These are phyloP conservation scores for Hippocampus comes DNA, from an alignment of 2,113 vertebrate genomes.

Conservation along the genomic window DNA sequence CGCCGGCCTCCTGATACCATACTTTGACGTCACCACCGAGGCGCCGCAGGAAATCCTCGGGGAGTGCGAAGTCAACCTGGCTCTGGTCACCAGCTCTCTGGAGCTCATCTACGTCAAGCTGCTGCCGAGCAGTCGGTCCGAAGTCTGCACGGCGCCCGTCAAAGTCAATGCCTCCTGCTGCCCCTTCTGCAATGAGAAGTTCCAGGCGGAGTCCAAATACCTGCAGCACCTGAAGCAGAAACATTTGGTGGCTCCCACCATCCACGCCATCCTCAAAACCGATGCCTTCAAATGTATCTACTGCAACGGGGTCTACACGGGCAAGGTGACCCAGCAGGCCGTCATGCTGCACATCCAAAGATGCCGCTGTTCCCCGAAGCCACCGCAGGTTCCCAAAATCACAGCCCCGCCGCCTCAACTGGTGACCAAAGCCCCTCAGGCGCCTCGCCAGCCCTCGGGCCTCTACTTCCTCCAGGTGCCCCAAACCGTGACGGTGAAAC, in stretches of 20 bases:
- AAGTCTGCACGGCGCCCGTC: slow-evolving; percentile 46
- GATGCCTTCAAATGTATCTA: slow-evolving; percentile 96
- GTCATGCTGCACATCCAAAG: slow-evolving; percentile 88
- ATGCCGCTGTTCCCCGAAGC: slow-evolving; percentile 85
- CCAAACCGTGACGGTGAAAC: slow-evolving; percentile 41
- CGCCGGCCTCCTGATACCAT: slow-evolving; percentile 83
- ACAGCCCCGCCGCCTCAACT: background rate
- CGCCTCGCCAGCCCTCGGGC: slow-evolving; percentile 36
- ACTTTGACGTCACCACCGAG: slow-evolving; percentile 84
- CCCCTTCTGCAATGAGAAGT: slow-evolving; percentile 85
- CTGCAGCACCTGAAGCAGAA: slow-evolving; percentile 85
- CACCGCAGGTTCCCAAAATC: background rate
- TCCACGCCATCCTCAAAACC: slow-evolving; percentile 88
- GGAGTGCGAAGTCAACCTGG: slow-evolving; percentile 86
- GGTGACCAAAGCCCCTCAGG: slow-evolving; percentile 26
- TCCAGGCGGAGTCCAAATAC: slow-evolving; percentile 73
- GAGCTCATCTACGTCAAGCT: slow-evolving; percentile 86
- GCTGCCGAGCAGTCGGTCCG: slow-evolving; percentile 69
- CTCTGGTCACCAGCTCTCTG: slow-evolving; percentile 79
- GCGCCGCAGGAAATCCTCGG: slow-evolving; percentile 83
- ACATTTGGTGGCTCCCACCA: slow-evolving; percentile 90
- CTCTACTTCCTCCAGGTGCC: slow-evolving; percentile 58
- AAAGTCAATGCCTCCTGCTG: slow-evolving; percentile 75
- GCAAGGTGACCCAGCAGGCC: slow-evolving; percentile 88
- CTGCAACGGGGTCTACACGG: slow-evolving; percentile 94